Evolutionary conservation across 53 echinoderm and acorn worm genomes (phyloP), one percentile per base, ranked within the genome.

Genomic region (Temnopleurus reevesii): DNA sequence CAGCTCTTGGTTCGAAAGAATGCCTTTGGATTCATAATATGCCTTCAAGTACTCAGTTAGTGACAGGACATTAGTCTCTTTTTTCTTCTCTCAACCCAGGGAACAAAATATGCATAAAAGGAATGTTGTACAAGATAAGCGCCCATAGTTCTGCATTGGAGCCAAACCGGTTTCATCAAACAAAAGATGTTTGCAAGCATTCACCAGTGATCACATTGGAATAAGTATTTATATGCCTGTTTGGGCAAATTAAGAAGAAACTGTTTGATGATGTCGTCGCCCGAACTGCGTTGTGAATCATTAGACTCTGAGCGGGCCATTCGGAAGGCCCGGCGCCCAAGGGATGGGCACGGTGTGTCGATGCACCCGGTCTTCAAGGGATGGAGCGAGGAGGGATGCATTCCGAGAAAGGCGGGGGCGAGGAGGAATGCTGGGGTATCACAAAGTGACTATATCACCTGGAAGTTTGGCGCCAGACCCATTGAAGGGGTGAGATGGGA

Each of bases 401-500:
- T 0, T 30, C 0, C 5, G 33, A 83, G 41, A 41, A 19, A 17
- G 23, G 10, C 8, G 6, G 41, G 36, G 12, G n/a, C n/a, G n/a
- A 29, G 35, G 5, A 53, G 83, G 56, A 83, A 49, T 18, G 47
- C 45, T 51, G 80, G 27, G 1, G 57, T 55, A 17, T 53, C 53
- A 7, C 83, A 83, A 29, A 83, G 55, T 23, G 83, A 41, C 10
- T 83, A 83, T 83, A 83, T 83, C 36, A 36, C 24, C 38, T 83
- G 83, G 83, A 83, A 83, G n/a, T 55, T 56, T 35, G 83, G 83
- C 8, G 36, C 10, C 10, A 56, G 56, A 57, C 54, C 83, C 0
- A 35, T 56, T 0, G 83, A 83, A 55, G 54, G 58, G 54, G 83
- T 83, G 83, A 83, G 83, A 55, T 56, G 7, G 56, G 56, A 56